Evolutionary conservation across 2,888 invertebrate species (phyloP).

Genomic region (Tineola bisselliella): DNA sequence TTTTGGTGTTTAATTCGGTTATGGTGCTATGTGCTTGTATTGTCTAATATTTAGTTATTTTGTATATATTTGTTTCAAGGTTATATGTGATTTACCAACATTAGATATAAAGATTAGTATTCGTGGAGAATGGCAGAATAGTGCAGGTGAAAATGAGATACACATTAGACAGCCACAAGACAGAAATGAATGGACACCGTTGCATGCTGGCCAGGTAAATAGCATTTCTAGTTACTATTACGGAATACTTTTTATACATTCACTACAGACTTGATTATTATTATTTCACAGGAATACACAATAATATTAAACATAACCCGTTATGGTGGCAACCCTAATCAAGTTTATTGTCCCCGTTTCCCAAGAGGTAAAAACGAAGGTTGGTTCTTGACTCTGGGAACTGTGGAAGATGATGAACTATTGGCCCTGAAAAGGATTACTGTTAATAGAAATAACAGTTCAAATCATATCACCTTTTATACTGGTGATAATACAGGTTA

Average conservation of each 20-base stretch:
- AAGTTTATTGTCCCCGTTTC: slow-evolving; percentile 85
- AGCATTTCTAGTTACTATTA: too few species aligned
- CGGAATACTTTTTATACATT: too few species aligned
- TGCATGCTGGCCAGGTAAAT: slow-evolving; percentile 74
- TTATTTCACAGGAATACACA: slow-evolving; percentile 74
- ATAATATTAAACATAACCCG: slow-evolving; percentile 67
- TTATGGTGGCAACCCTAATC: slow-evolving; percentile 62
- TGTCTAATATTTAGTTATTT: too few species aligned
- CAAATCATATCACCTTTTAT: slow-evolving; percentile 25
- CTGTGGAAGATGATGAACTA: slow-evolving; percentile 74
- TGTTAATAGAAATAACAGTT: slow-evolving; percentile 48
- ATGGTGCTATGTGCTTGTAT: too few species aligned
- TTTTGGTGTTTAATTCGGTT: too few species aligned
- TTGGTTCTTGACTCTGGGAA: slow-evolving; percentile 91
- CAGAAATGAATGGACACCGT: slow-evolving; percentile 63
- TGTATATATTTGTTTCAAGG: slow-evolving; percentile 33
- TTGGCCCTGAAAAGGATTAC: slow-evolving; percentile 82
- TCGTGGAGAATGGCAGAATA: slow-evolving; percentile 64
- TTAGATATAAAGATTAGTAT: slow-evolving; percentile 66
- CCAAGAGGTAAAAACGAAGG: slow-evolving; percentile 95
- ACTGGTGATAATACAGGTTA: slow-evolving; percentile 41
- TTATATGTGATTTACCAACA: slow-evolving; percentile 72
- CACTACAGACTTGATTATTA: too few species aligned
- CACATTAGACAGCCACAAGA: slow-evolving; percentile 37
- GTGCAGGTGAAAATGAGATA: slow-evolving; percentile 46